Evolutionary conservation across 2,888 invertebrate genomes (phyloP), one percentile per base, ranked within the genome.

Genomic region (Eulithis prunata): DNA sequence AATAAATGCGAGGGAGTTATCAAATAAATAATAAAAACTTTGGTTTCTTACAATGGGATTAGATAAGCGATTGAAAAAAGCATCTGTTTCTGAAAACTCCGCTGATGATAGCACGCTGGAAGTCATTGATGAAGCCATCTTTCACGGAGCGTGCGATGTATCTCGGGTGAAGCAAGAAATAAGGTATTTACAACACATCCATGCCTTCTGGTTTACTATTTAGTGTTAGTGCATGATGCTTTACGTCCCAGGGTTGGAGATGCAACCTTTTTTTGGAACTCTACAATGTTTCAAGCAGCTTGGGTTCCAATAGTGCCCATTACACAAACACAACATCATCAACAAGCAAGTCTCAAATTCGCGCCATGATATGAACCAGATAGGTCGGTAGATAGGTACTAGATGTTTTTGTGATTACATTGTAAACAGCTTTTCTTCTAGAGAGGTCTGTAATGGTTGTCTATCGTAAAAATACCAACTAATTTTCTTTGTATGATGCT

Each of bases 41-140:
- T 65, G 7, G 32, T 43, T 62, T 46, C 38, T 14, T 57, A 53
- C 51, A 56, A 70, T 79, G 75, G 75, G 78, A 36, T 78, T 75
- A 70, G 72, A 76, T 53, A 76, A 74, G 58, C 71, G 75, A 51
- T 66, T 73, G 32, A 62, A 68, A 28, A 69, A 70, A 43, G 51
- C 62, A 66, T 60, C 68, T 53, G 49, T 61, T 10, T 62, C 52
- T 65, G 64, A 54, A 57, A 67, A 62, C 49, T 62, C 74, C 14
- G 54, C 66, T 21, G 64, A 43, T 14, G 76, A 63, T 10, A 75
- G 72, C 76, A 79, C 76, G 69, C 78, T 76, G 14, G 79, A 79
- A 66, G 74, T 76, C 47, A 73, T 75, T 56, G 79, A 74, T 46
- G 80, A 77, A 14, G 70, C 71, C 38, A 66, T 43, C 64, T 71